phyloP scores from a whole-genome alignment of 2,797 vertebrate genomes.

The Gambelia wislizenii region DNA sequence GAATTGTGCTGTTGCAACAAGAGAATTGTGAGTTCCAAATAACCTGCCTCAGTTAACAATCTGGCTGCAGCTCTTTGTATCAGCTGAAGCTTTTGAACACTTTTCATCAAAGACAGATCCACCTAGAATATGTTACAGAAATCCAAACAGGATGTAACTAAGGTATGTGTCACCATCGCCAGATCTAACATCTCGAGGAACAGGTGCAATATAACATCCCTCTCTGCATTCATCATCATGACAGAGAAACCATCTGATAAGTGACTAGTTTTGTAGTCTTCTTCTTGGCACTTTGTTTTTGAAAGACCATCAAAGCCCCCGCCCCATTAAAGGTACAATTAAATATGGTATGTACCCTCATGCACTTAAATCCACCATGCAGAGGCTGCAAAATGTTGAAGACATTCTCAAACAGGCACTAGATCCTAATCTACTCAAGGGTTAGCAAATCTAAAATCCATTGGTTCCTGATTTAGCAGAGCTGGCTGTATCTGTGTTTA shows the following conservation, averaged over 20 bases:
- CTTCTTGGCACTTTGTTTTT: not conserved
- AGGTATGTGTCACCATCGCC: too few relatives aligned
- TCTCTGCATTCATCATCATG: not conserved
- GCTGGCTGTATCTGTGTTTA: not conserved
- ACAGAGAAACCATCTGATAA: not conserved
- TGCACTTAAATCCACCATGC: not conserved
- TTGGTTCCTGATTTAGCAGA: constrained; percentile 1
- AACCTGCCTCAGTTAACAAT: too few relatives aligned
- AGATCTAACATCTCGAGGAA: too few relatives aligned
- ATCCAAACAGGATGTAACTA: too few relatives aligned
- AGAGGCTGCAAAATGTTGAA: not conserved
- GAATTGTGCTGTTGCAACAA: too few relatives aligned
- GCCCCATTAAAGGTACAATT: not conserved
- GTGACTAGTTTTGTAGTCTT: not conserved
- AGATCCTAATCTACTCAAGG: not conserved
- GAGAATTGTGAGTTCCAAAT: too few relatives aligned
- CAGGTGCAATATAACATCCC: not conserved
- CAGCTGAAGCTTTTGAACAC: too few relatives aligned
- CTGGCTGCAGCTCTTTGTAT: not conserved
- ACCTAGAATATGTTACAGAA: too few relatives aligned
- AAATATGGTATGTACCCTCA: not conserved
- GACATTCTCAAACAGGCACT: not conserved
- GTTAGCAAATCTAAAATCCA: not conserved
- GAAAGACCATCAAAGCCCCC: not conserved
- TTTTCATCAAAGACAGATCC: too few relatives aligned